Evolutionary conservation across 2,113 vertebrate genomes (phyloP).

Genomic region (Phalacrocorax carbo): DNA sequence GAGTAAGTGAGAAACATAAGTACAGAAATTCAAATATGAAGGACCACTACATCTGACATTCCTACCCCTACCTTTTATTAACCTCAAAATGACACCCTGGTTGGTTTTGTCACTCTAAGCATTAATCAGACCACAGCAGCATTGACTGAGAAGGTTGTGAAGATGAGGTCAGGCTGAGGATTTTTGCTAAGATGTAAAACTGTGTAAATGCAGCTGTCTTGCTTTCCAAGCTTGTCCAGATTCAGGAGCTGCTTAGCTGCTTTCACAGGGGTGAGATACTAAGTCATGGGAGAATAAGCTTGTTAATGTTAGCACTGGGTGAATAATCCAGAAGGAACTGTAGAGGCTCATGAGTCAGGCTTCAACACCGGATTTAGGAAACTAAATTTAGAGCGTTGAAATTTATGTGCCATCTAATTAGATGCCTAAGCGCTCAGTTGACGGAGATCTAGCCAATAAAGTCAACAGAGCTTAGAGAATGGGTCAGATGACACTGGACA

Average conservation of each 20-base stretch:
- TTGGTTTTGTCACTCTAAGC: background rate
- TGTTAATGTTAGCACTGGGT: fast-evolving
- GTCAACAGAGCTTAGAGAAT: background rate
- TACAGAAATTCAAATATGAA: background rate
- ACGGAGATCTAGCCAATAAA: background rate
- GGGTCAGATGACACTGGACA: background rate
- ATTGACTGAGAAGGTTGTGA: background rate
- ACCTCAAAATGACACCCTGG: background rate
- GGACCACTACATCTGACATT: background rate
- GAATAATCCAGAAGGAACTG: background rate
- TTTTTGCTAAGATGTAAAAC: background rate
- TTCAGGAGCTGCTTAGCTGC: background rate
- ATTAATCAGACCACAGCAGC: background rate
- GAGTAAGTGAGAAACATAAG: background rate
- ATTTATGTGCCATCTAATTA: background rate
- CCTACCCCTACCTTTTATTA: fast-evolving
- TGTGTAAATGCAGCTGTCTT: background rate
- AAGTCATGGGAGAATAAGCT: background rate
- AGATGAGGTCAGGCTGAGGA: background rate
- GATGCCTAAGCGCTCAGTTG: background rate
- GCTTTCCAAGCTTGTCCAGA: background rate
- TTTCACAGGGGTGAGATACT: background rate
- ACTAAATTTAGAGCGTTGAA: background rate
- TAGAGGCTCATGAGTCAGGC: background rate
- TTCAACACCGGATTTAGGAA: background rate